Conservation (phyloP, 1,140 invertebrate species). For the Caenorhabditis elegans region WBcel235 BX284605.5:5645001-5645500, state of each 20-base stretch:
- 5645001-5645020: constrained; percentile 10
- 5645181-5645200: background rate
- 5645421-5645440: background rate
- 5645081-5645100: background rate
- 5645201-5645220: too few species aligned
- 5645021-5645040: constrained; percentile 8
- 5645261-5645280: background rate
- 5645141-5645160: constrained; percentile 13
- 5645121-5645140: constrained; percentile 20
- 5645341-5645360: background rate
- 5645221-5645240: constrained; percentile 18
- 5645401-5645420: background rate
- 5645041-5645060: constrained; percentile 20
- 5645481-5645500: background rate
- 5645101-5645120: background rate
- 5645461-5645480: background rate
- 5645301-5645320: background rate
- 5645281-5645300: background rate
- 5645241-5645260: background rate
- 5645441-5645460: too few species aligned
- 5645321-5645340: background rate
- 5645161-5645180: constrained; percentile 17
- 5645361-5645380: background rate
- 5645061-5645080: too few species aligned
- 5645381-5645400: background rate